A percentile compares a stretch with the other conserved stretches of the same genome.
phyloP scores from a whole-genome alignment of 2,113 vertebrate genomes.

The Hippocampus abdominalis region DNA sequence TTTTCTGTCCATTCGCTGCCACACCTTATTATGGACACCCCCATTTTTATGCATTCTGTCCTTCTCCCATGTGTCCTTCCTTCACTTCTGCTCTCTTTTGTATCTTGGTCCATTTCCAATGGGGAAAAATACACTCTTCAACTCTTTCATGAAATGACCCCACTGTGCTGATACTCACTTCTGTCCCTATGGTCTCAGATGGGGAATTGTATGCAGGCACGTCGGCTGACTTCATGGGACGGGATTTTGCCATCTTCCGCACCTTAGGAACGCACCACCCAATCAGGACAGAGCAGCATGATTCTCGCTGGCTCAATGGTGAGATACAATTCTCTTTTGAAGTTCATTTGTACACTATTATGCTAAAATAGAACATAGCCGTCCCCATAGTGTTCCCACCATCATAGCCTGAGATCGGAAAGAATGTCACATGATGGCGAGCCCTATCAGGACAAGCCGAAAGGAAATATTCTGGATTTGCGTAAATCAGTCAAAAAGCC shows the following conservation, averaged over 20 bases:
- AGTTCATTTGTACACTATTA: background rate
- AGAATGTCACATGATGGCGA: too few relatives aligned
- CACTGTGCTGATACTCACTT: slow-evolving; percentile 3
- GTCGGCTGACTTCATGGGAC: slow-evolving; percentile 97
- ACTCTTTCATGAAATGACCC: background rate
- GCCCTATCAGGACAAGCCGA: too few relatives aligned
- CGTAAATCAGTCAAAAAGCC: too few relatives aligned
- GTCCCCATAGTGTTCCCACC: background rate
- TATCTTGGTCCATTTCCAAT: slow-evolving; percentile 28
- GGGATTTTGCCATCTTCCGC: slow-evolving; percentile 97
- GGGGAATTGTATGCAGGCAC: slow-evolving; percentile 95
- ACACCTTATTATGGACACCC: slow-evolving; percentile 62
- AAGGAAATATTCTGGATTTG: too few relatives aligned
- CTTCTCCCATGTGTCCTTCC: slow-evolving; percentile 37
- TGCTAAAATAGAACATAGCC: background rate
- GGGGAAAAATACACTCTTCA: slow-evolving; percentile 30
- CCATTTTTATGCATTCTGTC: slow-evolving; percentile 48
- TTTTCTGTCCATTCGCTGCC: slow-evolving; percentile 26
- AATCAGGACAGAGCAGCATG: slow-evolving; percentile 96
- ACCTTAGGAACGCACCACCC: slow-evolving; percentile 95
- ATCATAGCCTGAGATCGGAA: too few relatives aligned
- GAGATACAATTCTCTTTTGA: slow-evolving; percentile 22
- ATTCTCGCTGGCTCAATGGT: slow-evolving; percentile 98
- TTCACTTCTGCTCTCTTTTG: slow-evolving; percentile 14
- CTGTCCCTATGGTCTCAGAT: slow-evolving; percentile 69